Evolutionary conservation across 2,113 vertebrate species (phyloP), one percentile per base, ranked within the genome.

Genomic region (Sinocyclocheilus anophthalmus): DNA sequence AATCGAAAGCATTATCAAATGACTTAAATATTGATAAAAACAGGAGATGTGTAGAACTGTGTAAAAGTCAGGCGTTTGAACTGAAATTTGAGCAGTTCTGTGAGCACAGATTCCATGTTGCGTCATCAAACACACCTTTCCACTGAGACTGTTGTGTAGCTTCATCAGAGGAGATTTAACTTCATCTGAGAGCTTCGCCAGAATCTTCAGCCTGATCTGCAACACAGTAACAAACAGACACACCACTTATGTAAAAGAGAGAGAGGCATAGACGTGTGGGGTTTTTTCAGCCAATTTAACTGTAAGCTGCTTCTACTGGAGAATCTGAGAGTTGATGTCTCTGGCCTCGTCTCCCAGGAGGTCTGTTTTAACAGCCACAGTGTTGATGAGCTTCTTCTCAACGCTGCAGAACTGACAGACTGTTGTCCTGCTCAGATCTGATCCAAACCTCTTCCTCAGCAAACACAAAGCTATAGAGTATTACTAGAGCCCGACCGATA

Each of bases 161-260:
- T 98, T 98, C 92, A 95, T 94, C 72, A 99, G 94, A 45, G 95
- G 93, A 73, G 91, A 92, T 94, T 93, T 97, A 84, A 94, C 96
- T 69, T 98, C 98, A 87, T 99, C 96, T 22, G 96, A 91, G 22
- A 99, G 91, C 91, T 97, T 99, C 76, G 94, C 93, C 92, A 99
- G 87, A 91, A 99, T 97, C 93, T 98, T 99, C 88, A 95, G 91
- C 89, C 97, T 95, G n/a, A 85, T 37, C 53, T 48, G 77, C 30
- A 53, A 30, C 20, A 9, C 1, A 45, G 76, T 53, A 69, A 16
- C 53, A 53, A 50, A 33, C 73, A 73, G 20, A 80, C 55, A 85
- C 55, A n/a, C 80, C 55, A 77, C n/a, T 81, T 12, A 73, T 24
- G 76, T 24, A 48, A 11, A 53, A 12, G 10, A 45, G 42, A 16